These are phyloP conservation scores for Octodonta nipae DNA, from an alignment of 2,888 invertebrate genomes.

Conservation along the genomic window DNA sequence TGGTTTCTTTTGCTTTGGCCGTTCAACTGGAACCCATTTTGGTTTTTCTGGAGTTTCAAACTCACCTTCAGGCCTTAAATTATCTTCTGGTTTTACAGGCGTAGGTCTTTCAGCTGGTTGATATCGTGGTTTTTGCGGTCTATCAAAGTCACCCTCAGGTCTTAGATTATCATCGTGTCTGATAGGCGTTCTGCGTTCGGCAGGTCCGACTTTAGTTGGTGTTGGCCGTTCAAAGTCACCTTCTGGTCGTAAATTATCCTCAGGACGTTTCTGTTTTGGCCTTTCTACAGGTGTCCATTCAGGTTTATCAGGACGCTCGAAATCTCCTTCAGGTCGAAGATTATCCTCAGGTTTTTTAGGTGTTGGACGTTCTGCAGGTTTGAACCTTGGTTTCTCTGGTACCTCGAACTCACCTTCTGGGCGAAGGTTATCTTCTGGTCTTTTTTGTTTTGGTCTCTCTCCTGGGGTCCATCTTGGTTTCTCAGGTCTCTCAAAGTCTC, in stretches of 20 bases:
- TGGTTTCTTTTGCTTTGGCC: conserved; percentile 40
- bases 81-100: conserved; percentile 43
- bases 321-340: conserved; percentile 41
- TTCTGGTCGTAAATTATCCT: conserved; percentile 41
- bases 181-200: conserved; percentile 30
- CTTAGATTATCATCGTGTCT: conserved; percentile 39
- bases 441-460: conserved; percentile 37
- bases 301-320: conserved; percentile 32
- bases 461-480: conserved; percentile 32
- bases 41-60: conserved; percentile 38
- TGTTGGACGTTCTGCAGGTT: conserved; percentile 42
- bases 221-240: conserved; percentile 37
- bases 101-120: conserved; percentile 39
- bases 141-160: conserved; percentile 39
- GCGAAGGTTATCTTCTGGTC: conserved; percentile 47
- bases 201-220: conserved; percentile 33
- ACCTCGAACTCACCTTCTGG: conserved; percentile 48
- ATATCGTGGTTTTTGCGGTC: conserved; percentile 34
- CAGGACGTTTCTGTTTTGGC: conserved; percentile 39
- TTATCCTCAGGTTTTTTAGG: conserved; percentile 40
- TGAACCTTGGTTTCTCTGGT: conserved; percentile 32
- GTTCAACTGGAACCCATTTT: conserved; percentile 34
- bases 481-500: conserved; percentile 33
- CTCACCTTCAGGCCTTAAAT: conserved; percentile 43
- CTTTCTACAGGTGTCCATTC: conserved; percentile 41